These are phyloP conservation scores for Bombyx mori DNA, from an alignment of 1,140 invertebrate species.

Conservation along the genomic window ASM3026992v2 NC_085129.1:2178501-2179000, in stretches of 20 bases:
- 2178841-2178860: too few relatives aligned
- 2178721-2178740: too few relatives aligned
- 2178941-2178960: too few relatives aligned
- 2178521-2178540: constrained; percentile 33
- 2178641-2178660: constrained; percentile 34
- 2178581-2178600: constrained; percentile 40
- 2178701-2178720: background rate
- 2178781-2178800: too few relatives aligned
- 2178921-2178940: too few relatives aligned
- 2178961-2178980: too few relatives aligned
- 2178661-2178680: constrained; percentile 15
- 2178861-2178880: too few relatives aligned
- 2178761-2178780: background rate
- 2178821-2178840: too few relatives aligned
- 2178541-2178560: constrained; percentile 24
- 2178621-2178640: constrained; percentile 9
- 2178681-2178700: constrained; percentile 1
- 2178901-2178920: too few relatives aligned
- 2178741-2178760: background rate
- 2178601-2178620: constrained; percentile 55
- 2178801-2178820: too few relatives aligned
- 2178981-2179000: too few relatives aligned
- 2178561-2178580: constrained; percentile 19
- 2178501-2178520: constrained; percentile 36
- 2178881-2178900: too few relatives aligned